Evolutionary conservation across 2,888 invertebrate species (phyloP).

Genomic region (Aplocera efformata): DNA sequence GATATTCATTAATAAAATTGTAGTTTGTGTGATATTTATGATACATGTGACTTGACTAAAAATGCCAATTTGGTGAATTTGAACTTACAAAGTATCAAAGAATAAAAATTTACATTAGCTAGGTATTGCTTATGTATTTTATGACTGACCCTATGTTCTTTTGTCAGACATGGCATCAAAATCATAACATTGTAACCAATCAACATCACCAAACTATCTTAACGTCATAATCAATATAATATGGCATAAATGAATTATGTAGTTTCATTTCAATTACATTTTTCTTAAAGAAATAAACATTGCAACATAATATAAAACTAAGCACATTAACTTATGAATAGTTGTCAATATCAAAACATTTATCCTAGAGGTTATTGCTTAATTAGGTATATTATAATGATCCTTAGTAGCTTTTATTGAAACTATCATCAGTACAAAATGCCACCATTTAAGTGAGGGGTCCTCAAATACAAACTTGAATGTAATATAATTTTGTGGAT

Average conservation of each 20-base stretch:
- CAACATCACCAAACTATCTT: conserved; percentile 69
- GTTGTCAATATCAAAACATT: conserved; percentile 80
- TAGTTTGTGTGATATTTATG: conserved; percentile 71
- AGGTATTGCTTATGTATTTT: conserved; percentile 42
- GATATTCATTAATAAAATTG: conserved; percentile 72
- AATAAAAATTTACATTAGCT: conserved; percentile 54
- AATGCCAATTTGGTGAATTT: conserved; percentile 59
- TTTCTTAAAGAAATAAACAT: conserved; percentile 74
- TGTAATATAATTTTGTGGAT: conserved; percentile 66
- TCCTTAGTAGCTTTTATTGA: conserved; percentile 71
- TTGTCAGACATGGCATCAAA: conserved; percentile 58
- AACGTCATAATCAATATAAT: conserved; percentile 75
- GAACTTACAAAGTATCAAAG: conserved; percentile 46
- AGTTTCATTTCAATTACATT: conserved; percentile 71
- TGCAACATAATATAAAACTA: conserved; percentile 74
- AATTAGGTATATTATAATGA: conserved; percentile 63
- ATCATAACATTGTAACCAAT: conserved; percentile 59
- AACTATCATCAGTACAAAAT: conserved; percentile 77
- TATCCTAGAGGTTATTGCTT: conserved; percentile 79
- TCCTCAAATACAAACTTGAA: conserved; percentile 58
- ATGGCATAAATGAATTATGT: conserved; percentile 77
- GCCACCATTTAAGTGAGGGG: conserved; percentile 65
- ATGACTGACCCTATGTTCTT: conserved; percentile 49
- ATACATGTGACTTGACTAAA: conserved; percentile 73
- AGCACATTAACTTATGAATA: conserved; percentile 76